These are phyloP conservation scores for Ormyrus labotus DNA, from an alignment of 2,888 invertebrate species.

Conservation along the genomic window DNA sequence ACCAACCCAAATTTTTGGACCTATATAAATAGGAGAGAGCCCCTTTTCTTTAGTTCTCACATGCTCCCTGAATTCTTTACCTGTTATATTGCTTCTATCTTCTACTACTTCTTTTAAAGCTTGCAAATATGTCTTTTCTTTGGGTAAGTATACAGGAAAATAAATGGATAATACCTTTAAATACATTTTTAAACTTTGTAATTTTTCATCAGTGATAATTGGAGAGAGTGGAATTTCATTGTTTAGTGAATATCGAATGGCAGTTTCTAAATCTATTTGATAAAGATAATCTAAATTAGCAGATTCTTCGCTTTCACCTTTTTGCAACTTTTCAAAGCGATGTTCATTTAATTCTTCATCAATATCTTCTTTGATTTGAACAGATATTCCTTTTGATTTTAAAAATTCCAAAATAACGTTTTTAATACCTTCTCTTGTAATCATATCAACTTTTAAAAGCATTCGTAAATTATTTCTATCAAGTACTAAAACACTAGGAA, in stretches of 20 bases:
- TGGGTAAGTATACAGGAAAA: slow-evolving; percentile 86
- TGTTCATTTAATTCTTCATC: slow-evolving; percentile 15
- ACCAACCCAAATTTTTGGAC: slow-evolving; percentile 81
- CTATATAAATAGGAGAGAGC: slow-evolving; percentile 79
- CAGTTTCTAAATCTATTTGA: slow-evolving; percentile 92
- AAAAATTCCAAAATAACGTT: slow-evolving; percentile 79
- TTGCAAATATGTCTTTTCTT: slow-evolving; percentile 76
- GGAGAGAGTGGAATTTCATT: slow-evolving; percentile 88
- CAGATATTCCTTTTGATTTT: slow-evolving; percentile 64
- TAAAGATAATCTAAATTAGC: slow-evolving; percentile 78
- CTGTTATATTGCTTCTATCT: slow-evolving; percentile 78
- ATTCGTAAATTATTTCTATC: slow-evolving; percentile 74
- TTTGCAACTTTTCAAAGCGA: slow-evolving; percentile 60
- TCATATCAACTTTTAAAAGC: slow-evolving; percentile 74
- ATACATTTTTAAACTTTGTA: slow-evolving; percentile 86
- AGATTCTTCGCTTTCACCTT: slow-evolving; percentile 59
- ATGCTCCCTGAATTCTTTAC: slow-evolving; percentile 79
- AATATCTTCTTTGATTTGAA: slow-evolving; percentile 52
- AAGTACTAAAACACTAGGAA: slow-evolving; percentile 79
- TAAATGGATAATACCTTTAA: slow-evolving; percentile 84
- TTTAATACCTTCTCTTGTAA: slow-evolving; percentile 76
- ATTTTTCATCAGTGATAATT: slow-evolving; percentile 82
- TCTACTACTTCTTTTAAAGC: slow-evolving; percentile 79
- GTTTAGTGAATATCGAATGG: slow-evolving; percentile 87
- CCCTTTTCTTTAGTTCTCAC: slow-evolving; percentile 78